Evolutionary conservation across 2,113 vertebrate genomes (phyloP).

Genomic region (Tragulus kanchil): DNA sequence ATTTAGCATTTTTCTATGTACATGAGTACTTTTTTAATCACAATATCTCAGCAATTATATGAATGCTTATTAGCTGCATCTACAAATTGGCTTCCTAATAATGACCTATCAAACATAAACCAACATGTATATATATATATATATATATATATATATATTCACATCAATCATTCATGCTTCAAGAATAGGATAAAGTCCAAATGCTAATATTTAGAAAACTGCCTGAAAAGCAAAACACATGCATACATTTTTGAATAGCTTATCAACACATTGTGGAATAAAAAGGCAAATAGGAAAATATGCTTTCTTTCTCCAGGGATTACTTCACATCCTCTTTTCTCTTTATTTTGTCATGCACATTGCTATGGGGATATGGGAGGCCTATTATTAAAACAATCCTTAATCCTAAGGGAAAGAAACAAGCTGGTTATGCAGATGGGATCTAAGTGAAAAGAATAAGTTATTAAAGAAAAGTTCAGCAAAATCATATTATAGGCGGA

Average conservation of each 20-base stretch:
- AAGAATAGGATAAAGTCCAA: constrained; percentile 71
- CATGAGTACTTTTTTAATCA: background rate
- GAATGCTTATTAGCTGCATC: background rate
- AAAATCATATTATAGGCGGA: constrained; percentile 55
- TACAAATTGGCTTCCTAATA: background rate
- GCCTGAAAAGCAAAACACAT: constrained; percentile 67
- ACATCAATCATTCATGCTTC: constrained; percentile 62
- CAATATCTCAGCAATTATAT: background rate
- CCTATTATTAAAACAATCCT: constrained; percentile 85
- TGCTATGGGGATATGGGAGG: constrained; percentile 77
- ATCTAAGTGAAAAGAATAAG: constrained; percentile 77
- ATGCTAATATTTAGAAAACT: constrained; percentile 75
- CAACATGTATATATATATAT: background rate
- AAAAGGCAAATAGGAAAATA: constrained; percentile 83
- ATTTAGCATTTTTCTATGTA: background rate
- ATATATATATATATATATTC: background rate
- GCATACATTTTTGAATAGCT: background rate
- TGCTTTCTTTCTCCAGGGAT: constrained; percentile 82
- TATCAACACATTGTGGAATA: constrained; percentile 74
- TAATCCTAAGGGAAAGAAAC: constrained; percentile 84
- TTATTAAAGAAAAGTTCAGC: constrained; percentile 59
- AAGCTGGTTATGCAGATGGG: constrained; percentile 87
- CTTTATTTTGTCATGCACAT: constrained; percentile 82
- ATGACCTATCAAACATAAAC: constrained; percentile 38
- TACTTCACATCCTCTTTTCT: constrained; percentile 78